phyloP scores from a whole-genome alignment of 2,888 invertebrate species.

The Priocnemis perturbator region DNA sequence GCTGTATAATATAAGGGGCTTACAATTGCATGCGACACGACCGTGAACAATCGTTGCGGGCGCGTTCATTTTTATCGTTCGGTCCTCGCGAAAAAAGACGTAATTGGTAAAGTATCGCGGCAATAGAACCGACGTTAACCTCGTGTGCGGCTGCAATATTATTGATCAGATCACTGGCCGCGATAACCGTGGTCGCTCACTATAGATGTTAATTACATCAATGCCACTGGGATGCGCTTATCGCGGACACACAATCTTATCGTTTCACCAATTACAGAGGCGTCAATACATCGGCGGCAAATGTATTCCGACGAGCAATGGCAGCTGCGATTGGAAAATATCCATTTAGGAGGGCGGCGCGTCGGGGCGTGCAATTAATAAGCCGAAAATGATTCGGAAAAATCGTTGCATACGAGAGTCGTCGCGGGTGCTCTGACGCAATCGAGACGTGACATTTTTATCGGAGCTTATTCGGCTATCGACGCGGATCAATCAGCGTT shows the following conservation, averaged over 20 bases:
- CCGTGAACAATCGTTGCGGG: too few species aligned
- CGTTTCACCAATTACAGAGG: conserved; percentile 31
- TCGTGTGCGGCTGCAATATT: neutral
- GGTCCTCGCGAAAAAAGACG: neutral
- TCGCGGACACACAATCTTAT: conserved; percentile 38
- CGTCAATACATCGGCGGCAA: conserved; percentile 8
- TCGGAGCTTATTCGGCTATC: neutral
- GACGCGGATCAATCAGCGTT: neutral
- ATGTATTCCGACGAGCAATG: conserved; percentile 8
- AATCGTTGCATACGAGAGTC: neutral
- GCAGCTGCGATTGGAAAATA: conserved; percentile 1
- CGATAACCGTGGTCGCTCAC: conserved; percentile 32
- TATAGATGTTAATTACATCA: conserved; percentile 30
- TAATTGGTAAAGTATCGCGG: neutral
- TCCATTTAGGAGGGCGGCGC: neutral
- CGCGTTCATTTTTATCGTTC: neutral
- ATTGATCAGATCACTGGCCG: conserved; percentile 24
- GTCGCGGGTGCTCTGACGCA: too few species aligned
- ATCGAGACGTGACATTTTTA: conserved; percentile 2
- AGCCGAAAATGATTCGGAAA: neutral
- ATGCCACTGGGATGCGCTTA: conserved; percentile 20
- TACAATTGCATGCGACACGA: too few species aligned
- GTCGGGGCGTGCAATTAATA: too few species aligned
- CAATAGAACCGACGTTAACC: too few species aligned
- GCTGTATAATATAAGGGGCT: neutral